Conservation (phyloP, 2,797 vertebrate species). For the Anolis apletophallus region DNA sequence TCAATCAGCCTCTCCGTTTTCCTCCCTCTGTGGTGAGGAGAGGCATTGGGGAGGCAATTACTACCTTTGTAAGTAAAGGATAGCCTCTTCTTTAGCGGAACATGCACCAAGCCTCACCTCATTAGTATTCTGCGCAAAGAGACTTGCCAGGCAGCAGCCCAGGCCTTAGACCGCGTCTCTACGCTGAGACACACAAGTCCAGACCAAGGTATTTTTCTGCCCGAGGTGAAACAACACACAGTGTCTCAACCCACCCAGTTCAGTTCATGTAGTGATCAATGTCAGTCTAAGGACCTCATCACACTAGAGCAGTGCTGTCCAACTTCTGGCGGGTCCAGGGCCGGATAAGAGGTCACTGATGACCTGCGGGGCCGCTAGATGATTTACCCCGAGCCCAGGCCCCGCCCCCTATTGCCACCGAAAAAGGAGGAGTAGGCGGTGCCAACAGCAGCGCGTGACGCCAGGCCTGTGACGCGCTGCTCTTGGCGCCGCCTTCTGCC, state of each 20-base stretch:
- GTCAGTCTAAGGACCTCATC: neutral
- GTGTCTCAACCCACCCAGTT: neutral
- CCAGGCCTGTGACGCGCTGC: too few relatives aligned
- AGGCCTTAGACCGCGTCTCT: neutral
- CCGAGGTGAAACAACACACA: neutral
- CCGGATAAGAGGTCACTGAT: too few relatives aligned
- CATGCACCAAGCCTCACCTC: neutral
- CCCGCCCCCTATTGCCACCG: too few relatives aligned
- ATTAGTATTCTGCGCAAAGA: slow-evolving; percentile 1
- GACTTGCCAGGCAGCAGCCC: neutral
- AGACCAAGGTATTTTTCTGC: neutral
- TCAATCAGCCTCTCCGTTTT: slow-evolving; percentile 40
- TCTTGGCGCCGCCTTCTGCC: too few relatives aligned
- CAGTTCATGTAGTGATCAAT: neutral
- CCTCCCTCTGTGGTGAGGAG: neutral
- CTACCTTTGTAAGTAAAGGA: neutral
- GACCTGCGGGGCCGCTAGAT: too few relatives aligned
- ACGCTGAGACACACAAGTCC: neutral
- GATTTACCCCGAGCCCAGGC: too few relatives aligned
- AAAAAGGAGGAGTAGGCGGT: too few relatives aligned
- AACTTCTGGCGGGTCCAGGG: too few relatives aligned
- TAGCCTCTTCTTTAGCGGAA: neutral
- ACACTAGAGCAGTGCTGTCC: too few relatives aligned
- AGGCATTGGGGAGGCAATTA: slow-evolving; percentile 30
- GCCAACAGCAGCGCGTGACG: too few relatives aligned